Evolutionary conservation across 1,140 invertebrate genomes (phyloP).

Genomic region (Lycorma delicatula): DNA sequence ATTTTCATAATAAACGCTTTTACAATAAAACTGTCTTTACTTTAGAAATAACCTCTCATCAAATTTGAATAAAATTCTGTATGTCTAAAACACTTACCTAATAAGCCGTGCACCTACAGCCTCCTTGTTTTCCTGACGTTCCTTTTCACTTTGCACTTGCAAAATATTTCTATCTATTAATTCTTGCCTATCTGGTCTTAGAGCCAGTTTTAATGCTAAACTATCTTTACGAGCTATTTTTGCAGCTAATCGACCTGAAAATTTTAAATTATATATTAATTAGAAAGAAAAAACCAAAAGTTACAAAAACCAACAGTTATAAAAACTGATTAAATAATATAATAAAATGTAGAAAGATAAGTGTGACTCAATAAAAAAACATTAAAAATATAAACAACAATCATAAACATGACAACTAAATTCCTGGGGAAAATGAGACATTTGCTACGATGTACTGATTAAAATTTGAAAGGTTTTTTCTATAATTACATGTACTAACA

Average conservation of each 20-base stretch:
- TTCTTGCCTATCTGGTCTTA: slow-evolving; percentile 86
- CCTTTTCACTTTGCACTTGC: slow-evolving; percentile 85
- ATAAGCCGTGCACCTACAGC: slow-evolving; percentile 90
- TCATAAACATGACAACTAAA: no score
- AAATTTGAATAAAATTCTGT: no score
- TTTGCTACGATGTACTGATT: no score
- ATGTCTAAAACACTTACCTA: no score
- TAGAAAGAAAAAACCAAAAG: no score
- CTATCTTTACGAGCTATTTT: slow-evolving; percentile 95
- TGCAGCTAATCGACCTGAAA: slow-evolving; percentile 59
- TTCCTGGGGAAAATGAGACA: no score
- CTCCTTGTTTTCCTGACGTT: slow-evolving; percentile 87
- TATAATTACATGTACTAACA: no score
- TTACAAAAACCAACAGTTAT: neutral
- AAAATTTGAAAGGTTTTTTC: no score
- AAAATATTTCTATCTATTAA: slow-evolving; percentile 95
- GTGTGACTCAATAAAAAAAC: neutral
- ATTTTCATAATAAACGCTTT: no score
- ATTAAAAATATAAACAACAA: slow-evolving; percentile 15
- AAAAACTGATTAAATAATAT: neutral
- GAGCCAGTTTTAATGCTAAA: slow-evolving; percentile 84
- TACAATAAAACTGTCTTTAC: no score
- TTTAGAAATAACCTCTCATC: no score
- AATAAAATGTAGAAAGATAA: neutral
- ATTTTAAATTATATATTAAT: neutral